Conservation (phyloP, 2,113 vertebrate genomes). For the Pseudolaguvia tuberculata region DNA sequence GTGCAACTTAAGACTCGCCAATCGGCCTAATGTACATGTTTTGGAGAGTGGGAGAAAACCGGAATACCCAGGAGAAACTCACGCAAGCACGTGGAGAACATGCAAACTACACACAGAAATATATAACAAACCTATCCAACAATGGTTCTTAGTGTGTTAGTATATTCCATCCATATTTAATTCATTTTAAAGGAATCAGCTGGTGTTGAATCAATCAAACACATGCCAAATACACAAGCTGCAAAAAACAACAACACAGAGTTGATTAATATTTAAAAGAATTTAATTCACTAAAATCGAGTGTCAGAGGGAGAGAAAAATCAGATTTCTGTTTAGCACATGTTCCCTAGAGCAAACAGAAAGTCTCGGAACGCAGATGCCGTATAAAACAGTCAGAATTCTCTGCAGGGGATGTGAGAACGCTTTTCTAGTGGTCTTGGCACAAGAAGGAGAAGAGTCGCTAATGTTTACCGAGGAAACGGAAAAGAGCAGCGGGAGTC, state of each 20-base stretch:
- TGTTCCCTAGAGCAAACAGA: constrained; percentile 17
- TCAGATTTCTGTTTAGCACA: neutral
- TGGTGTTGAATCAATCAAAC: neutral
- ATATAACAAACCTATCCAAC: neutral
- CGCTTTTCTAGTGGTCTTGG: constrained; percentile 26
- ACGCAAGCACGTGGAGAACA: no score
- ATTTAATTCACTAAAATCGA: neutral
- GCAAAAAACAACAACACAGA: no score
- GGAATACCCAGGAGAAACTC: no score
- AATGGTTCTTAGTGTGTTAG: no score
- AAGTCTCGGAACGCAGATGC: constrained; percentile 13
- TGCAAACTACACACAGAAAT: no score
- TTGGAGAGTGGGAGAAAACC: no score
- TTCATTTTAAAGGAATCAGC: neutral
- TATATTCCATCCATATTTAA: no score
- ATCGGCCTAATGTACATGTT: no score
- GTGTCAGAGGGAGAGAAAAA: neutral
- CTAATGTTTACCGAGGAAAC: constrained; percentile 44
- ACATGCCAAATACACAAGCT: neutral
- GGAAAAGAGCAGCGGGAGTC: constrained; percentile 48
- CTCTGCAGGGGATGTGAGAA: constrained; percentile 18
- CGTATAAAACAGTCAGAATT: constrained; percentile 19
- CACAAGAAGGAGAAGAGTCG: constrained; percentile 28
- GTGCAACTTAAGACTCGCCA: no score
- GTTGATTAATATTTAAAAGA: neutral